These are phyloP conservation scores for Stenodema calcarata DNA, from an alignment of 2,888 invertebrate genomes.

Conservation along the genomic window DNA sequence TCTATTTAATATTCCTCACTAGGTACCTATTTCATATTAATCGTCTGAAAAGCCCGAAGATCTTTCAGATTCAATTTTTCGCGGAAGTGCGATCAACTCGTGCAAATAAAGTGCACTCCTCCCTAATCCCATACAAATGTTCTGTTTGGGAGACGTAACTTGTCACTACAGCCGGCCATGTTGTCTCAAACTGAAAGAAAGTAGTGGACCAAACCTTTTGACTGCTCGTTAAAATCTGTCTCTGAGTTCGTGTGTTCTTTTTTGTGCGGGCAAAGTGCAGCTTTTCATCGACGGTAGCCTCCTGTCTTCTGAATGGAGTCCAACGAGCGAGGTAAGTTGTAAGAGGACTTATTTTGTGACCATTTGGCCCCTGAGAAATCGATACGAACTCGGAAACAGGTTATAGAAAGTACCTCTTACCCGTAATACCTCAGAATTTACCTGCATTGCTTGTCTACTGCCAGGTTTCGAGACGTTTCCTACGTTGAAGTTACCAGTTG, in stretches of 20 bases:
- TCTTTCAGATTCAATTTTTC: too few relatives aligned
- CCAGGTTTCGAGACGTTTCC: too few relatives aligned
- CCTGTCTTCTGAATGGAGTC: conserved; percentile 51
- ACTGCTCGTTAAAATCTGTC: neutral
- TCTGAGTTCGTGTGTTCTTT: conserved; percentile 4
- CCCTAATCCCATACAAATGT: too few relatives aligned
- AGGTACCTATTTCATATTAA: too few relatives aligned
- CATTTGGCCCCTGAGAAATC: conserved; percentile 17
- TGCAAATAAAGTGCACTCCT: too few relatives aligned
- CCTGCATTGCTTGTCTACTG: too few relatives aligned
- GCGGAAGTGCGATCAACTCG: too few relatives aligned
- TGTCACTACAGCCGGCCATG: conserved; percentile 55
- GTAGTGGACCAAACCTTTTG: conserved; percentile 55
- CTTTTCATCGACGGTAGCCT: neutral
- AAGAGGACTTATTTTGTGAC: neutral
- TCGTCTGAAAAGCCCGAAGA: too few relatives aligned
- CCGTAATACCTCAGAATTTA: neutral
- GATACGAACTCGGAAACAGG: conserved; percentile 8
- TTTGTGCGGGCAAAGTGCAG: neutral
- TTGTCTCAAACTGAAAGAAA: conserved; percentile 56
- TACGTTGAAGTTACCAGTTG: too few relatives aligned
- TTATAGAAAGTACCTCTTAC: conserved; percentile 8
- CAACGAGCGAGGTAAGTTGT: conserved; percentile 54
- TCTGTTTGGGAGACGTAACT: neutral
- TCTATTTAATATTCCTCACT: too few relatives aligned